These are phyloP conservation scores for Chaetorhynchus papuensis DNA, from an alignment of 2,113 vertebrate species.

Conservation along the genomic window DNA sequence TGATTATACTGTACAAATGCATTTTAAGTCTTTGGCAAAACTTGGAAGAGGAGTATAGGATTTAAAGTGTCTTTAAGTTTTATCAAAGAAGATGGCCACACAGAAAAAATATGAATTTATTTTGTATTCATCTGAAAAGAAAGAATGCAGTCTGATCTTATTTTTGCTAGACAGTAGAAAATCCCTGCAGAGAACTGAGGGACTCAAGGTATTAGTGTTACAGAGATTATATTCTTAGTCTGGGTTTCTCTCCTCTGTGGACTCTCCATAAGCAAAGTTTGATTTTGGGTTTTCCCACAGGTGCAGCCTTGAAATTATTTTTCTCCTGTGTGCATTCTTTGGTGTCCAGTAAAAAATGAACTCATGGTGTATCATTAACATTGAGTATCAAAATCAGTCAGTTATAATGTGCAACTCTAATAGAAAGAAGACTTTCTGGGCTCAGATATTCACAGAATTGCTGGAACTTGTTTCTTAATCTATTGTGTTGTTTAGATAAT, in stretches of 20 bases:
- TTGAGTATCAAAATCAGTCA: background rate
- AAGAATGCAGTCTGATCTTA: background rate
- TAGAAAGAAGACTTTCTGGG: background rate
- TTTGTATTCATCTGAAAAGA: background rate
- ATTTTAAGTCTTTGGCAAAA: background rate
- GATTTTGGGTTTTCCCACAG: background rate
- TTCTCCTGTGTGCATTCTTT: background rate
- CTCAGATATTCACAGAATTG: background rate
- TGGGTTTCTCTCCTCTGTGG: background rate
- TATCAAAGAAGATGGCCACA: background rate
- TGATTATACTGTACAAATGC: background rate
- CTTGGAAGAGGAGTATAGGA: background rate
- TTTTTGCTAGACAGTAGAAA: background rate
- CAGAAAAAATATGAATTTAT: background rate
- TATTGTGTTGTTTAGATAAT: background rate
- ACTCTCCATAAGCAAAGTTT: background rate
- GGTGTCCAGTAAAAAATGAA: background rate
- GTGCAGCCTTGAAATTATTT: background rate
- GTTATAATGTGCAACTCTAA: background rate
- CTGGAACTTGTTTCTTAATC: background rate
- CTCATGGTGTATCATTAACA: background rate
- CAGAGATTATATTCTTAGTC: background rate
- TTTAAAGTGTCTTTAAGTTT: background rate
- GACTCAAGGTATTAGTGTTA: background rate
- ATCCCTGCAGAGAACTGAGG: background rate